These are phyloP conservation scores for Synergus japonicus DNA, from an alignment of 2,888 invertebrate genomes.

Conservation along the genomic window DNA sequence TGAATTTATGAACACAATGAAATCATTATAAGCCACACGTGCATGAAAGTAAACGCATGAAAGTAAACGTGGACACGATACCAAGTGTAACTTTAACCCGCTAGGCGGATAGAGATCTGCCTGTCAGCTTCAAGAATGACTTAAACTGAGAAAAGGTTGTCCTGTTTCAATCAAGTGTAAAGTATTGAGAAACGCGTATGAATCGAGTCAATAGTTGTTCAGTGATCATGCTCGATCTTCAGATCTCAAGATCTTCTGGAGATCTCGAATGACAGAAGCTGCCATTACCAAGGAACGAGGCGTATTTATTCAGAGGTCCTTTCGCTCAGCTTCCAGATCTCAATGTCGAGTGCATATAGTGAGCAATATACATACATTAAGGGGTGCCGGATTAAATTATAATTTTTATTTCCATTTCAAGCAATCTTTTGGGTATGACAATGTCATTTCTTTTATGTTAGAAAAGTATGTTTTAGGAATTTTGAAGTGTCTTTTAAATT, in stretches of 20 bases:
- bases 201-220: constrained; percentile 48
- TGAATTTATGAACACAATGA: constrained; percentile 49
- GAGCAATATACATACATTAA: constrained; percentile 16
- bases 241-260: constrained; percentile 44
- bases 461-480: not conserved
- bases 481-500: not conserved
- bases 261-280: constrained; percentile 36
- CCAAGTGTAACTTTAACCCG: constrained; percentile 57
- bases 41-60: constrained; percentile 48
- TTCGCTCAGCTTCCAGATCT: constrained; percentile 44
- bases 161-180: not conserved
- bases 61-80: constrained; percentile 47
- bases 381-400: not conserved
- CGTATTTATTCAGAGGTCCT: constrained; percentile 50
- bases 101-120: constrained; percentile 51
- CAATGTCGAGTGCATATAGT: constrained; percentile 36
- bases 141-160: constrained; percentile 42
- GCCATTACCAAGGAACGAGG: constrained; percentile 41
- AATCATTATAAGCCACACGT: constrained; percentile 53
- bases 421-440: not conserved
- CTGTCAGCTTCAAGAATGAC: constrained; percentile 49
- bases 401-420: not conserved
- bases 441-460: not conserved
- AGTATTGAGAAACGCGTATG: constrained; percentile 28
- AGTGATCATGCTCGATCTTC: constrained; percentile 45